Percentiles rank a stretch among this genome's conserved stretches.
These are phyloP conservation scores for Lydus trimaculatus DNA, from an alignment of 2,888 invertebrate species.

Conservation along the genomic window DNA sequence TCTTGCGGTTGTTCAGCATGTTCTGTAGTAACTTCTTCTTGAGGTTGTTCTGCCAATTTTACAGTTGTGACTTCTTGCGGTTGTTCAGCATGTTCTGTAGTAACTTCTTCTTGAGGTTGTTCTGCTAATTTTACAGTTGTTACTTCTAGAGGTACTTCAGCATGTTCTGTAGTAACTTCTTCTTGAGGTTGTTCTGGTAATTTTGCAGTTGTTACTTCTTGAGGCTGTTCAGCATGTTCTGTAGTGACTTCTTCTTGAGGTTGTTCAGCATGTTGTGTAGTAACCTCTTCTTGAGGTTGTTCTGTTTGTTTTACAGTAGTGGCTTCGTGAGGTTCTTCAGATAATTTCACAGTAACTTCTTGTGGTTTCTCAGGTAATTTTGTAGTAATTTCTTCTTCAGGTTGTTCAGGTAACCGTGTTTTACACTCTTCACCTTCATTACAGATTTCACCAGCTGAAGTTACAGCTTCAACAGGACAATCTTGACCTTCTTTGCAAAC, in stretches of 20 bases:
- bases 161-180: background rate
- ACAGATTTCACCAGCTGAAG: background rate
- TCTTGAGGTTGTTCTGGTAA: background rate
- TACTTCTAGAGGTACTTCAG: constrained; percentile 6
- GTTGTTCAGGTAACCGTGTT: background rate
- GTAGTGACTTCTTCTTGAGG: background rate
- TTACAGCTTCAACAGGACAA: background rate
- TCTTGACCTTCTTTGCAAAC: constrained; percentile 4
- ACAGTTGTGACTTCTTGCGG: constrained; percentile 18
- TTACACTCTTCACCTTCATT: constrained; percentile 6
- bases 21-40: background rate
- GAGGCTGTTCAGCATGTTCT: constrained; percentile 6
- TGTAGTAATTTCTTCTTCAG: background rate
- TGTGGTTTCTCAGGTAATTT: background rate
- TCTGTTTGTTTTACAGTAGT: constrained; percentile 15
- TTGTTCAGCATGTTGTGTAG: background rate
- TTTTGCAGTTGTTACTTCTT: constrained; percentile 9
- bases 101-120: constrained; percentile 11
- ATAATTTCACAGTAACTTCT: constrained; percentile 12
- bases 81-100: constrained; percentile 15
- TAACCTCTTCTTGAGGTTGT: constrained; percentile 3
- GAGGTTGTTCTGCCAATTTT: constrained; percentile 1
- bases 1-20: background rate
- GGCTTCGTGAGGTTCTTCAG: constrained; percentile 18
- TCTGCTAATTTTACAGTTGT: constrained; percentile 10